phyloP scores from a whole-genome alignment of 2,888 invertebrate genomes.

The Zootermopsis nevadensis region DNA sequence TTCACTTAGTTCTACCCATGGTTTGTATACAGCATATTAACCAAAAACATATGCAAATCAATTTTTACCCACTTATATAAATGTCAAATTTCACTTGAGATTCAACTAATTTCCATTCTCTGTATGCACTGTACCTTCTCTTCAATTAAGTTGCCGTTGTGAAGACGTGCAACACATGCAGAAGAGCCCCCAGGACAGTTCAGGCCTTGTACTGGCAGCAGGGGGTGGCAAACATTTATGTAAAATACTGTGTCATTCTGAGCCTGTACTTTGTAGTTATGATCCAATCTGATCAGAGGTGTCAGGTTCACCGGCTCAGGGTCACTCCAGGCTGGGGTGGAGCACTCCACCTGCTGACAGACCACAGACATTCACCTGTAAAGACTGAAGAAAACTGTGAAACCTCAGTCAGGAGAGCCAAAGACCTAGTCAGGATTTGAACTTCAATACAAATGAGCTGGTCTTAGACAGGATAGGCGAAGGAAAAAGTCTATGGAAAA shows the following conservation, averaged over 20 bases:
- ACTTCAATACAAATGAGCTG: no score
- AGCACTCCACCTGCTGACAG: neutral
- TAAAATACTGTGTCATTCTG: neutral
- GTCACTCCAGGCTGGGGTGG: neutral
- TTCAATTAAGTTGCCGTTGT: neutral
- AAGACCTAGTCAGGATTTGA: no score
- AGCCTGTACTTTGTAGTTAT: neutral
- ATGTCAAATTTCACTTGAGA: no score
- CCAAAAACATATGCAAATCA: no score
- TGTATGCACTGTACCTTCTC: slow-evolving; percentile 1
- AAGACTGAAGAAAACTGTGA: no score
- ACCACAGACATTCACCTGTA: neutral
- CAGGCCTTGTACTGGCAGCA: slow-evolving; percentile 5
- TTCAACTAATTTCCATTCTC: no score
- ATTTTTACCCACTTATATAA: no score
- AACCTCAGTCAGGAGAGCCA: no score
- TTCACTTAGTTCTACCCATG: no score
- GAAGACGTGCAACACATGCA: neutral
- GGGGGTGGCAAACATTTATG: slow-evolving; percentile 27
- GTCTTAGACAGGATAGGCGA: no score
- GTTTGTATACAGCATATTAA: no score
- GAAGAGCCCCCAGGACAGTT: slow-evolving; percentile 7
- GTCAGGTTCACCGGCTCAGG: neutral
- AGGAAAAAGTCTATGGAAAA: no score
- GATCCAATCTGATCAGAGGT: neutral